Evolutionary conservation across 2,113 vertebrate genomes (phyloP).

Genomic region (Ibidorhyncha struthersii): DNA sequence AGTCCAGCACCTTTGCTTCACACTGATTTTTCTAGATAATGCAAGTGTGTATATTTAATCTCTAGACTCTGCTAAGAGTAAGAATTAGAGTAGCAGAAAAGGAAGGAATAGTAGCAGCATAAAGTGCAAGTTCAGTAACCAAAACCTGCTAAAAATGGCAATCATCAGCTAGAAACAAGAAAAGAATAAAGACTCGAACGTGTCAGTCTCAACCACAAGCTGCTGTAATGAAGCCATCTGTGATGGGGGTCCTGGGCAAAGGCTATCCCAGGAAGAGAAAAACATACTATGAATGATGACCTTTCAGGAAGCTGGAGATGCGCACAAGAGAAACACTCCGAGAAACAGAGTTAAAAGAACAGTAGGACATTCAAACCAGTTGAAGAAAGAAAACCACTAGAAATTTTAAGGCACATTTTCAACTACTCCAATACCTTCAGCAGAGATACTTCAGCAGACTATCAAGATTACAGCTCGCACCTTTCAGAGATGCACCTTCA

Average conservation of each 20-base stretch:
- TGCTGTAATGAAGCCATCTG: neutral
- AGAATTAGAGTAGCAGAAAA: neutral
- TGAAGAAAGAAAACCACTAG: neutral
- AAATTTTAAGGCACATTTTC: neutral
- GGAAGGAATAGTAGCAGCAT: neutral
- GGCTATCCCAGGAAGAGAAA: neutral
- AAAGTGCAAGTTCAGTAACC: neutral
- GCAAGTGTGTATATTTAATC: rapidly evolving
- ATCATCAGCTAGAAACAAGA: neutral
- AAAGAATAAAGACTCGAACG: neutral
- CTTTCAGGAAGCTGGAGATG: neutral
- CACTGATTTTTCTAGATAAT: neutral
- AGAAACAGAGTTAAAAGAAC: neutral
- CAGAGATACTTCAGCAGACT: neutral
- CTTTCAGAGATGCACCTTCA: neutral
- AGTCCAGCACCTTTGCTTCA: neutral
- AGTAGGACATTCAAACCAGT: neutral
- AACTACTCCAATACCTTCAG: neutral
- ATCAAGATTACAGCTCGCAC: neutral
- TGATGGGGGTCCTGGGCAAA: neutral
- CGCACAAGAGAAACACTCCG: too few species aligned
- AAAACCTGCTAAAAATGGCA: neutral
- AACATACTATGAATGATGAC: neutral
- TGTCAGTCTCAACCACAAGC: neutral
- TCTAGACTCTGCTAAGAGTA: neutral